These are phyloP conservation scores for Myotis findleyi DNA, from an alignment of 2,797 vertebrate species.

Conservation along the genomic window DNA sequence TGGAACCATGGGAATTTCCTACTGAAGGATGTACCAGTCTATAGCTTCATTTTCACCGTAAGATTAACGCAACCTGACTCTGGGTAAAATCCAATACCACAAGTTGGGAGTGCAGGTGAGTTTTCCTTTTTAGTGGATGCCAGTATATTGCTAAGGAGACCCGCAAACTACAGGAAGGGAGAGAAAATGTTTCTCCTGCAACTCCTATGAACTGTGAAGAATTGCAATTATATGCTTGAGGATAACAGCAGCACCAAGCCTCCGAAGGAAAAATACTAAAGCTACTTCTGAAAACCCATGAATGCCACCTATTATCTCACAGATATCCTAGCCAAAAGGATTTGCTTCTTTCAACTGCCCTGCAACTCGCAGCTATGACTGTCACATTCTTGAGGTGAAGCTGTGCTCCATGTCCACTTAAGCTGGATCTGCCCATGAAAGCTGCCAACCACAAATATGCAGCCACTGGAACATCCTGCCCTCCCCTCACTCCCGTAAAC, in stretches of 20 bases:
- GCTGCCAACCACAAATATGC: conserved; percentile 60
- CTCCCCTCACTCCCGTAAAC: not conserved
- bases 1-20: conserved; percentile 86
- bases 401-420: conserved; percentile 64
- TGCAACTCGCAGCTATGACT: conserved; percentile 77
- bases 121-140: conserved; percentile 63
- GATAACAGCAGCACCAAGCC: conserved; percentile 74
- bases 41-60: conserved; percentile 44
- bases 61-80: conserved; percentile 48
- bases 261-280: conserved; percentile 69
- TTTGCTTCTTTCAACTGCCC: conserved; percentile 70
- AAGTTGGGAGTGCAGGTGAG: conserved; percentile 71
- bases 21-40: conserved; percentile 60
- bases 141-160: conserved; percentile 67
- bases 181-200: conserved; percentile 76
- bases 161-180: conserved; percentile 76
- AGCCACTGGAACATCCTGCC: not conserved
- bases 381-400: conserved; percentile 71
- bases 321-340: conserved; percentile 79
- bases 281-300: conserved; percentile 79
- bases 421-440: conserved; percentile 68
- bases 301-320: conserved; percentile 73
- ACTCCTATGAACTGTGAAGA: conserved; percentile 83
- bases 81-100: conserved; percentile 55
- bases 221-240: conserved; percentile 83